A percentile compares a stretch with the other conserved stretches of the same genome.
phyloP scores from a whole-genome alignment of 2,888 invertebrate genomes.

The Junonia oenone region DNA sequence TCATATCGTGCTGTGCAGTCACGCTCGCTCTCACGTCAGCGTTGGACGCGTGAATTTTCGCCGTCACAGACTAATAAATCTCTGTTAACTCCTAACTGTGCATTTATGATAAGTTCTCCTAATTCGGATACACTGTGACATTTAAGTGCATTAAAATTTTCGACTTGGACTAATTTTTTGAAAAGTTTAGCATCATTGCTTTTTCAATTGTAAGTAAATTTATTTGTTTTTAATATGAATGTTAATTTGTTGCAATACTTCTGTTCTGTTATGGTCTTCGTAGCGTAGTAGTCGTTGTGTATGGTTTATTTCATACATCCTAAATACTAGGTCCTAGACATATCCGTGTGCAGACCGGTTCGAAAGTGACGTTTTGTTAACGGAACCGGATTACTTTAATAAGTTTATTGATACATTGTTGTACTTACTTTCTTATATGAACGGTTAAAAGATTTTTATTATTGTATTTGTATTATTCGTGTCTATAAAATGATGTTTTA shows the following conservation, averaged over 20 bases:
- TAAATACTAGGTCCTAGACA: constrained; percentile 27
- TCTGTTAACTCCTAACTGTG: constrained; percentile 15
- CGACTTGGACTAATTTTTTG: constrained; percentile 7
- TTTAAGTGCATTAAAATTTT: constrained; percentile 12
- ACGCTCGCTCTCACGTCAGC: constrained; percentile 48
- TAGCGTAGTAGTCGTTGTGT: not conserved
- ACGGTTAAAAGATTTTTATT: not conserved
- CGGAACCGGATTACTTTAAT: constrained; percentile 60
- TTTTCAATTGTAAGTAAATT: constrained; percentile 8
- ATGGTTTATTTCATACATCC: constrained; percentile 1
- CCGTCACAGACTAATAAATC: constrained; percentile 8
- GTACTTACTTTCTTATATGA: constrained; percentile 18
- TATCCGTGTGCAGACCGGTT: constrained; percentile 54
- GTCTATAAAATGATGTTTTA: not conserved
- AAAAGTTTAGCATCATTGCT: not conserved
- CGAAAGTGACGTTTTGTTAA: constrained; percentile 65
- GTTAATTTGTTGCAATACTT: not conserved
- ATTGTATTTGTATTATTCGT: not conserved
- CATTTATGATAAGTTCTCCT: constrained; percentile 12
- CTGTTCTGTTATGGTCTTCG: not conserved
- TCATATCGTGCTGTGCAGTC: constrained; percentile 42
- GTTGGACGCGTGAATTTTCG: constrained; percentile 45
- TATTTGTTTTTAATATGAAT: not conserved
- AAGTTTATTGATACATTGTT: constrained; percentile 22
- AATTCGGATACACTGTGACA: constrained; percentile 18